These are phyloP conservation scores for Trissoscelio sp. DNA, from an alignment of 2,888 invertebrate species.

Conservation along the genomic window DNA sequence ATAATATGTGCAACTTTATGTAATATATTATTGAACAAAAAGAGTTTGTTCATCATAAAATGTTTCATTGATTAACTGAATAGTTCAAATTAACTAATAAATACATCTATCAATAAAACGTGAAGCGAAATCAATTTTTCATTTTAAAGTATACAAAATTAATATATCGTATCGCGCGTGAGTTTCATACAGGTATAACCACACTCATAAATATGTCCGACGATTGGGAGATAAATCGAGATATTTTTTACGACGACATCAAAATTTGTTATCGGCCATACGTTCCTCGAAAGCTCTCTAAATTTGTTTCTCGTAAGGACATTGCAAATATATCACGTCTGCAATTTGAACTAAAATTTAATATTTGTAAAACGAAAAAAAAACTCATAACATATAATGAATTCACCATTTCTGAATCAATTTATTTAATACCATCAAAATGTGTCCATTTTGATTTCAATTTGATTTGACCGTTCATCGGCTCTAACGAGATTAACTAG, in stretches of 20 bases:
- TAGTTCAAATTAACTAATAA: background rate
- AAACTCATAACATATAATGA: too few relatives aligned
- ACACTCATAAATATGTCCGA: background rate
- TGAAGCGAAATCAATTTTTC: background rate
- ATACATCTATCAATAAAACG: background rate
- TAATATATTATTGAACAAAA: too few relatives aligned
- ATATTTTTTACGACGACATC: conserved; percentile 17
- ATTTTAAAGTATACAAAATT: background rate
- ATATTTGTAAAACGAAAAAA: too few relatives aligned
- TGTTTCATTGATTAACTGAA: background rate
- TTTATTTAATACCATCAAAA: background rate
- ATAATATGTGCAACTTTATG: too few relatives aligned
- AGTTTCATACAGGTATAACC: background rate
- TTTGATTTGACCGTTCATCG: conserved; percentile 9
- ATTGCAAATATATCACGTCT: too few relatives aligned
- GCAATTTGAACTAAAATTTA: too few relatives aligned
- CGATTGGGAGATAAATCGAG: conserved; percentile 3
- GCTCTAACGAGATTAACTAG: conserved; percentile 1
- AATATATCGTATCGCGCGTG: background rate
- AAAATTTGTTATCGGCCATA: conserved; percentile 9
- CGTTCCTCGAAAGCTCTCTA: too few relatives aligned
- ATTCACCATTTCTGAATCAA: too few relatives aligned
- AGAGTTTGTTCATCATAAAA: too few relatives aligned
- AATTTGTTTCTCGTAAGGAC: too few relatives aligned
- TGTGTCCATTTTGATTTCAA: conserved; percentile 9